Evolutionary conservation across 2,797 vertebrate genomes (phyloP).

Genomic region (Crypturellus tataupa): DNA sequence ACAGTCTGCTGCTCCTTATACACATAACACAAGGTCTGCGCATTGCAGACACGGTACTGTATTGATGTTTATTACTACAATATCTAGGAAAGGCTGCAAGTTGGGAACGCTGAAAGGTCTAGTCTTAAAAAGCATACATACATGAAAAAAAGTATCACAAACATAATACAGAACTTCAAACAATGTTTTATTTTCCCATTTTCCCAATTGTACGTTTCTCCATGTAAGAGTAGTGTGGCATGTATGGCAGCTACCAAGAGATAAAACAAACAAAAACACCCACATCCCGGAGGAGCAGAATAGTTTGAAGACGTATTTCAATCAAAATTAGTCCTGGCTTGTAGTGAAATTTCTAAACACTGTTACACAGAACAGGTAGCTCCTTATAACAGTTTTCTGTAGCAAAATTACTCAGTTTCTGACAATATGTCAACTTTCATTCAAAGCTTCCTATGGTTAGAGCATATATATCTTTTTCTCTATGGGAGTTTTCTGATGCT

Average conservation of each 20-base stretch:
- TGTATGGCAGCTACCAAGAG: not conserved
- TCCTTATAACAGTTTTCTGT: not conserved
- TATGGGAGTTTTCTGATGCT: not conserved
- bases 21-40: not conserved
- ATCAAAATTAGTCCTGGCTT: not conserved
- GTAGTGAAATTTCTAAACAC: not conserved
- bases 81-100: not conserved
- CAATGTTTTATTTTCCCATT: not conserved
- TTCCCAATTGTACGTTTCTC: not conserved
- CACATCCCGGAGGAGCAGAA: not conserved
- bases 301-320: not conserved
- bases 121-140: not conserved
- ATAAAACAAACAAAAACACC: not conserved
- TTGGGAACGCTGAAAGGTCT: not conserved
- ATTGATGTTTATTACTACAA: not conserved
- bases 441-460: not conserved
- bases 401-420: not conserved
- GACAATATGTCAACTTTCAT: not conserved
- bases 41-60: not conserved
- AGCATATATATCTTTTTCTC: not conserved
- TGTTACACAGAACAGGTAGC: not conserved
- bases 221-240: not conserved
- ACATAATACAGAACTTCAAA: not conserved
- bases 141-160: not conserved
- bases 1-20: not conserved